phyloP scores from a whole-genome alignment of 2,797 vertebrate species.

The Coreius guichenoti region DNA sequence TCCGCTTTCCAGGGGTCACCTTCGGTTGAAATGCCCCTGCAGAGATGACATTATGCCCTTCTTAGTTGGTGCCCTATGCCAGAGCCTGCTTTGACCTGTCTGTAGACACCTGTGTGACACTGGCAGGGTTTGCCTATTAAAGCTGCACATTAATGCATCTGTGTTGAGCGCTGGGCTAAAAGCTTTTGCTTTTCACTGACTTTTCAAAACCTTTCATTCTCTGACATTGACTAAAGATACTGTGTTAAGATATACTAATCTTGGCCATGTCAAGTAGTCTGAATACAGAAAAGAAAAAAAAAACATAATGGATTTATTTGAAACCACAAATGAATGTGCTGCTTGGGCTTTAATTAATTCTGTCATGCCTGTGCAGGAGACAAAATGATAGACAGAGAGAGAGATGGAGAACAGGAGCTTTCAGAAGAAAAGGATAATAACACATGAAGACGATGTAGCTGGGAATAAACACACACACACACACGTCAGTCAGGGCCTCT shows the following conservation, averaged over 20 bases:
- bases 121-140: conserved; percentile 66
- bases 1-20: background rate
- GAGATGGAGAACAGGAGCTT: background rate
- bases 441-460: conserved; percentile 45
- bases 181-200: conserved; percentile 73
- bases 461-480: conserved; percentile 35
- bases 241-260: conserved; percentile 63
- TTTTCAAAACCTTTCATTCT: conserved; percentile 75
- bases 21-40: background rate
- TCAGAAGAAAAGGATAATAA: conserved; percentile 53
- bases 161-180: conserved; percentile 79
- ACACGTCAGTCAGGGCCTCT: conserved; percentile 41
- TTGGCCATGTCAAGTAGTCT: conserved; percentile 68
- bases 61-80: background rate
- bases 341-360: conserved; percentile 73
- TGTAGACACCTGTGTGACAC: conserved; percentile 32
- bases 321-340: conserved; percentile 77
- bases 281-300: conserved; percentile 48
- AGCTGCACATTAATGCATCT: conserved; percentile 72
- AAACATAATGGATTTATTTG: conserved; percentile 77
- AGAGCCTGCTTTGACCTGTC: background rate
- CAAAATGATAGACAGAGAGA: conserved; percentile 46
- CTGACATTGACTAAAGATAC: conserved; percentile 75
- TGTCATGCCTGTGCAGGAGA: conserved; percentile 65
- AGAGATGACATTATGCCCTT: background rate